These are phyloP conservation scores for Invenusta paracnida DNA, from an alignment of 2,888 invertebrate genomes.

Conservation along the genomic window DNA sequence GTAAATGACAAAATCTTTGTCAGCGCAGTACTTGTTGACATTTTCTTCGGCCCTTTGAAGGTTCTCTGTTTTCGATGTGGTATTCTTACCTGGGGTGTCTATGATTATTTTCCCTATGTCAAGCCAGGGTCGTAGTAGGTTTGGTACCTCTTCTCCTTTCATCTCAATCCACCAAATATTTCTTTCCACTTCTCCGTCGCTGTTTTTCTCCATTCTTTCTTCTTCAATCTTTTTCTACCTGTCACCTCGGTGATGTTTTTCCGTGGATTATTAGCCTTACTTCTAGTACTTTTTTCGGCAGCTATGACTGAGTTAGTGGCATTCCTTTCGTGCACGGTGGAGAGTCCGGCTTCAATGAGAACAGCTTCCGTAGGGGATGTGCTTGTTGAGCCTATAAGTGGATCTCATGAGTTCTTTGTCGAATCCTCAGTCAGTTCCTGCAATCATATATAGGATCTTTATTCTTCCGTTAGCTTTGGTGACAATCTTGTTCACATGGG, in stretches of 20 bases:
- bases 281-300: neutral
- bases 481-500: neutral
- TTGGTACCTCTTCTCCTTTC: neutral
- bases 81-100: neutral
- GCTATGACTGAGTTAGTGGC: neutral
- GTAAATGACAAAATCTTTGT: neutral
- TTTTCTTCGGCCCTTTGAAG: neutral
- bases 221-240: neutral
- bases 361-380: neutral
- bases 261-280: neutral
- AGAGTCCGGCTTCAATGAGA: neutral
- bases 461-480: neutral
- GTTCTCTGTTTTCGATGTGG: neutral
- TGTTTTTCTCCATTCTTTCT: neutral
- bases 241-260: neutral
- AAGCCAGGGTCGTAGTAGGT: neutral
- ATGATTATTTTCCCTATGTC: neutral
- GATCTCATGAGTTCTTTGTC: neutral
- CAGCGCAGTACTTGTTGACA: neutral
- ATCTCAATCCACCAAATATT: neutral
- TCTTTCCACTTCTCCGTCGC: neutral
- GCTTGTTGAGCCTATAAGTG: neutral
- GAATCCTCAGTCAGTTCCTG: neutral
- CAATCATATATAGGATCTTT: neutral
- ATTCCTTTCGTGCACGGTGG: neutral